Evolutionary conservation across 2,113 vertebrate species (phyloP), one percentile per base, ranked within the genome.

Genomic region (Corvus cornix): DNA sequence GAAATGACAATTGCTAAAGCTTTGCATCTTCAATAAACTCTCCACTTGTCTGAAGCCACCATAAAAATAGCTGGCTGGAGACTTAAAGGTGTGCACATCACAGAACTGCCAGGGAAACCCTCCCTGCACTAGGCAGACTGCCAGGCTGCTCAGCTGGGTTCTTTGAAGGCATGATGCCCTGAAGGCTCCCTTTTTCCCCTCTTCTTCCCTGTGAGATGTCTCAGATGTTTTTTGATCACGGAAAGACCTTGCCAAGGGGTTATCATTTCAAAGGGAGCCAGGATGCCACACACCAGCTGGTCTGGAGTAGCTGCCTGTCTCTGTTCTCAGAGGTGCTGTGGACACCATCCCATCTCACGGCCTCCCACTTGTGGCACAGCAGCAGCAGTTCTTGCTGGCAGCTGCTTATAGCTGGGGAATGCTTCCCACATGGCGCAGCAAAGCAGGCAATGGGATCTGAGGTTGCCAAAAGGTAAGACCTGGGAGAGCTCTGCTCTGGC

Each of bases 371-470:
- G 28, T 10, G 59, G 68, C 39, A 72, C 43, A 86, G 58, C 43
- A 56, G 62, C 79, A 49, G 72, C 62, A 22, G 26, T 1, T 85
- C 49, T 63, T 55, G 64, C 70, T 41, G 70, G 21, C 46, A 56
- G 66, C 41, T 75, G 70, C 66, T 27, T 5, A 1, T 37, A 51
- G 37, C 64, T 8, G 3, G 51, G 13, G 24, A 49, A 9, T 0
- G 0, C 33, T 58, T 67, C 43, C 72, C 35, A 9, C 3, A 0
- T 5, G 48, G 23, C 58, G 21, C 0, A 1, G 35, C 27, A 79
- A 7, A 51, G 19, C 33, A 39, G 41, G 35, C 49, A 60, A 1
- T 0, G 2, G 28, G 33, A 12, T 9, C 23, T 6, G 22, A 64
- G 37, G 27, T 1, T 73, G 46, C 64, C 1, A 0, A 10, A 59